Evolutionary conservation across 2,113 vertebrate species (phyloP).

Genomic region (Anseranas semipalmata): DNA sequence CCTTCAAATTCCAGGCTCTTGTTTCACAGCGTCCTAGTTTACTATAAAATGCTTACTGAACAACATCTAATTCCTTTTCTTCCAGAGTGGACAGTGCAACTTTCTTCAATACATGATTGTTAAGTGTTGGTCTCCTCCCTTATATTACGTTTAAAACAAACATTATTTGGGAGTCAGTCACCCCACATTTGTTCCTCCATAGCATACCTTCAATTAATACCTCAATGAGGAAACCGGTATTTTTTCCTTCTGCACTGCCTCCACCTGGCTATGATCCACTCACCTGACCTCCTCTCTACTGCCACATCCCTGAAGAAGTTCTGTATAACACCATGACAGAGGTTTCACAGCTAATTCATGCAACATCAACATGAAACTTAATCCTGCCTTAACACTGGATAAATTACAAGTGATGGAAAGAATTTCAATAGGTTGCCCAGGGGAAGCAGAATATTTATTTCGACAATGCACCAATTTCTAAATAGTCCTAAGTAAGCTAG

Average conservation of each 20-base stretch:
- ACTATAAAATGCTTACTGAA: background rate
- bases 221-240: background rate
- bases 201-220: background rate
- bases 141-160: background rate
- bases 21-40: background rate
- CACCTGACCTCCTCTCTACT: background rate
- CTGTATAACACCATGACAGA: background rate
- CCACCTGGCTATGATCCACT: background rate
- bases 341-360: slow-evolving; percentile 14
- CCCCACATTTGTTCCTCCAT: background rate
- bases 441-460: slow-evolving; percentile 61
- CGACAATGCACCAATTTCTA: slow-evolving; percentile 18
- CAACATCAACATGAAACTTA: slow-evolving; percentile 27
- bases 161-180: background rate
- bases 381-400: background rate
- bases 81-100: background rate
- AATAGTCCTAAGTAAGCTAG: background rate
- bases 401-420: slow-evolving; percentile 44
- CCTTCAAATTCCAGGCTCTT: background rate
- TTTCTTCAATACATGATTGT: background rate
- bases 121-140: background rate
- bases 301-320: slow-evolving; percentile 9
- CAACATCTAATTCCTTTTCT: background rate
- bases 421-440: slow-evolving; percentile 12
- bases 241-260: background rate